Evolutionary conservation across 1,140 invertebrate genomes (phyloP).

Genomic region (Brachionus asplanchnoidis): DNA sequence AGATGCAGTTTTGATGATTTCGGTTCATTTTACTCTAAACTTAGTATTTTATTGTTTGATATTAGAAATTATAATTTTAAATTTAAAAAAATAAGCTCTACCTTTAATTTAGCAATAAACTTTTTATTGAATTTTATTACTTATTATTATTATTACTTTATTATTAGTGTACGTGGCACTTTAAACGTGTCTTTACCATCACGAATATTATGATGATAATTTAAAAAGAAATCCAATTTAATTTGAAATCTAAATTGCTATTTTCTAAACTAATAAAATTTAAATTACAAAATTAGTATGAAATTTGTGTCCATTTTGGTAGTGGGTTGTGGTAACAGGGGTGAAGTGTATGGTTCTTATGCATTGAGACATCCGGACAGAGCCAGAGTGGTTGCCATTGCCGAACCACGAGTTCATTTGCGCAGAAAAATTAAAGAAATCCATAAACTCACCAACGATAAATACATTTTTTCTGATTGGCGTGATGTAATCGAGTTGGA

Average conservation of each 20-base stretch:
- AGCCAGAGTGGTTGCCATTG: constrained; percentile 51
- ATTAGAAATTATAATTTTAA: background rate
- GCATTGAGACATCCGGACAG: constrained; percentile 46
- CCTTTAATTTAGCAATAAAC: background rate
- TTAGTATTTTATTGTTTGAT: background rate
- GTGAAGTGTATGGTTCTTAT: constrained; percentile 54
- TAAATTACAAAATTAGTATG: background rate
- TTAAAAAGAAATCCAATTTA: background rate
- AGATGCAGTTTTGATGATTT: background rate
- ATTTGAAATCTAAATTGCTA: background rate
- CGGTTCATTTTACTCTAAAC: background rate
- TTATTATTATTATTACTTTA: too few relatives aligned
- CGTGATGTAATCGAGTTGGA: constrained; percentile 43
- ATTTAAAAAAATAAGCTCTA: background rate
- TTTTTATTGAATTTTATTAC: background rate
- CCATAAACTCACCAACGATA: constrained; percentile 43
- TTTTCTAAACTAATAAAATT: background rate
- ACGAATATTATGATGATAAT: background rate
- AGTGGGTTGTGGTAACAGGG: constrained; percentile 49
- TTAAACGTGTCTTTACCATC: background rate
- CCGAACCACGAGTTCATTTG: constrained; percentile 50
- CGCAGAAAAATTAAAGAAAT: constrained; percentile 46
- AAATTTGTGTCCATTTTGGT: constrained; percentile 46
- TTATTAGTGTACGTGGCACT: background rate
- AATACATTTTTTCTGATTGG: constrained; percentile 47